Percentiles rank a stretch among this genome's conserved stretches.
phyloP scores from a whole-genome alignment of 2,888 invertebrate genomes.

The Nymphalis c-album region DNA sequence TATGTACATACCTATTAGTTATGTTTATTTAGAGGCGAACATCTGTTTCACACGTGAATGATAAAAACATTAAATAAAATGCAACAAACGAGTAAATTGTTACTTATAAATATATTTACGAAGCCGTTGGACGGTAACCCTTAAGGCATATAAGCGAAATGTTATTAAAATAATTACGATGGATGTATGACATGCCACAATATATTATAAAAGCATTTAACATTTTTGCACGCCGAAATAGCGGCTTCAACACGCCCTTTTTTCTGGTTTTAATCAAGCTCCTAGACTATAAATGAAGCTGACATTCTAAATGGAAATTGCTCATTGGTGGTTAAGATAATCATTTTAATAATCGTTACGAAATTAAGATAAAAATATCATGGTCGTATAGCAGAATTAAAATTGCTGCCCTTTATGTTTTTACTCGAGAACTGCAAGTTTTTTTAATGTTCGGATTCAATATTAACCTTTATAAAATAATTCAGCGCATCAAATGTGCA shows the following conservation, averaged over 20 bases:
- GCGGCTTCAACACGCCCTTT: constrained; percentile 52
- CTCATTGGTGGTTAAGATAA: constrained; percentile 56
- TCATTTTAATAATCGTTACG: constrained; percentile 55
- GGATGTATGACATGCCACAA: constrained; percentile 52
- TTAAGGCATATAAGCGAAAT: constrained; percentile 10
- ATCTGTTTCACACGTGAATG: neutral
- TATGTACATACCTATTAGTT: neutral
- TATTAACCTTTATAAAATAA: constrained; percentile 8
- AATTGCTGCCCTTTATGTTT: constrained; percentile 38
- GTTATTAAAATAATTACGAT: constrained; percentile 65
- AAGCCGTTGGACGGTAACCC: constrained; percentile 1
- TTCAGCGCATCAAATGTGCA: constrained; percentile 23
- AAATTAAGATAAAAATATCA: constrained; percentile 47
- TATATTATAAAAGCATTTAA: constrained; percentile 51
- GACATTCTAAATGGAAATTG: constrained; percentile 65
- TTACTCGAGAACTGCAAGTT: neutral
- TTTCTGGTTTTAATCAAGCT: constrained; percentile 48
- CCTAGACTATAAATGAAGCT: constrained; percentile 61
- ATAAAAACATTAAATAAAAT: constrained; percentile 2
- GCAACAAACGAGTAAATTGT: neutral
- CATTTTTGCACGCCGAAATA: constrained; percentile 60
- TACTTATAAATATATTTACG: neutral
- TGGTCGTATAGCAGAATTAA: constrained; percentile 5
- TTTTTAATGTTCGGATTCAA: neutral
- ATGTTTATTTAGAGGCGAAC: neutral